phyloP scores from a whole-genome alignment of 2,888 invertebrate genomes.

The Clitarchus hookeri region DNA sequence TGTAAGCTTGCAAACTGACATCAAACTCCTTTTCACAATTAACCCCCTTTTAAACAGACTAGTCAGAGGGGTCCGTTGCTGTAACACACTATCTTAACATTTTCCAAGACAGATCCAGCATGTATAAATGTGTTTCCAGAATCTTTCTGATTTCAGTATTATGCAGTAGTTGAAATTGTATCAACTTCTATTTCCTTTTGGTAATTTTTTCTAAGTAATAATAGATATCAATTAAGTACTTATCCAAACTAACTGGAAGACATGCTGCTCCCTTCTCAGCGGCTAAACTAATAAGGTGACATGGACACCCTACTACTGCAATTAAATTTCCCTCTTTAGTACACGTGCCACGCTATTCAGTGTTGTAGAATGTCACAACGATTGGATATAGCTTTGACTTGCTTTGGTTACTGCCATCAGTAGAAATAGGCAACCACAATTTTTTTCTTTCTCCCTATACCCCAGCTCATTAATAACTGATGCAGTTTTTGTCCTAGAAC shows the following conservation, averaged over 20 bases:
- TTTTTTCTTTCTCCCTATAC: no score
- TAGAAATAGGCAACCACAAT: no score
- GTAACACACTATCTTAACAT: not conserved
- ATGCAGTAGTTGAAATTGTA: not conserved
- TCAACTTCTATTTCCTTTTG: not conserved
- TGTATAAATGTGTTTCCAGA: not conserved
- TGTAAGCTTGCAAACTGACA: no score
- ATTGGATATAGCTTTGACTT: no score
- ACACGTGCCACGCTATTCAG: not conserved
- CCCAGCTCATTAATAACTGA: no score
- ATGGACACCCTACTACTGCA: not conserved
- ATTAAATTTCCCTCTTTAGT: not conserved
- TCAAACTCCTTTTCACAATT: not conserved
- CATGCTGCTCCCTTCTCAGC: not conserved
- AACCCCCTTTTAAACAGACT: not conserved
- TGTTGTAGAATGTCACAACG: no score
- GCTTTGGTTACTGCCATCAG: no score
- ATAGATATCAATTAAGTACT: not conserved
- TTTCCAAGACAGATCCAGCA: not conserved
- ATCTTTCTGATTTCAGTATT: not conserved
- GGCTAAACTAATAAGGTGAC: not conserved
- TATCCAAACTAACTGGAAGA: not conserved
- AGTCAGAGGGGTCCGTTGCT: not conserved
- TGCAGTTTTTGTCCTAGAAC: no score
- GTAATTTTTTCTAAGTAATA: not conserved